Evolutionary conservation across 1,140 invertebrate species (phyloP), one percentile per base, ranked within the genome.

Genomic region (Lepidotrigona ventralis): DNA sequence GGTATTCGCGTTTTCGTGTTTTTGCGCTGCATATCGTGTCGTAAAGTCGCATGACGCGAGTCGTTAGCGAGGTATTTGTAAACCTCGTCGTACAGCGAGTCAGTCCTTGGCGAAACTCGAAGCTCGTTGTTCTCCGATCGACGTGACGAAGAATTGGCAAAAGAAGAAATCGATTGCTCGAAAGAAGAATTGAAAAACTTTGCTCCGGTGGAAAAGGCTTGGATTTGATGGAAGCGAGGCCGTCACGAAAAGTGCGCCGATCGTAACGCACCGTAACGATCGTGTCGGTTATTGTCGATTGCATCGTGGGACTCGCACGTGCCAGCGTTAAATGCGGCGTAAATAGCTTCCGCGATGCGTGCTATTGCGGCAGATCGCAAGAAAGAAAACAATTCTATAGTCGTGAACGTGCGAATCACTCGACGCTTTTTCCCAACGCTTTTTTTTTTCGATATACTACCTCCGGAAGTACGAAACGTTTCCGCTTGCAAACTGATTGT

Each of bases 11-110:
- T 72, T 19, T 56, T 73, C 21, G 11, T 39, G 39, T 39, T 5
- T 39, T 39, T 39, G 2, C 33, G n/a, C 15, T 19, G 51, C 64
- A 23, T 29, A 68, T 81, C 54, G 54, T 68, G 71, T 75, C 64
- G 8, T 39, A 17, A 46, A 29, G 56, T 86, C 60, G 82, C 82
- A 77, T 81, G 82, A 71, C 33, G 23, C 73, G 33, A 76, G 53
- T 77, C 66, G 75, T 86, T 86, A 84, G 19, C 64, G 12, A 51
- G 56, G 21, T 86, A 77, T 53, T 85, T 23, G 39, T 54, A 81
- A 85, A 23, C 33, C 33, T 33, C 33, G 33, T 33, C 33, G 33
- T 29, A 19, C 56, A 14, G 5, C 54, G 29, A 3, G 33, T 33
- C 33, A 64, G 60, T 68, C 23, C 64, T 69, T 56, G n/a, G 60